Base-by-base conservation (phyloP, 2,113 vertebrate genomes). In the Oreochromis spilurus region DNA sequence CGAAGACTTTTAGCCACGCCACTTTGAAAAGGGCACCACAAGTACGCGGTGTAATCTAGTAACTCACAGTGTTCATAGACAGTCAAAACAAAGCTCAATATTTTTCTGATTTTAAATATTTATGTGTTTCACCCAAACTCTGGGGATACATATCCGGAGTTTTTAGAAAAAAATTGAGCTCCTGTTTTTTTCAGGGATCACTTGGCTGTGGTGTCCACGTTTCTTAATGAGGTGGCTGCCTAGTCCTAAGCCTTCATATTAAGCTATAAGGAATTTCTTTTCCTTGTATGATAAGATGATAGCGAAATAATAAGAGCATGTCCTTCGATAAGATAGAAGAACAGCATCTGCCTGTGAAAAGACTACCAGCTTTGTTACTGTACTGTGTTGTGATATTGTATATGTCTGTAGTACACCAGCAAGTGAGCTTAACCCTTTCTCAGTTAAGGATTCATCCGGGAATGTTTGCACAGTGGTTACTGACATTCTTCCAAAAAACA, bases 291-390 rank as follows among this genome's bases (percentile, higher is more conserved):
- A 5, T 9, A 43, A 21, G 17, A 70, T 55, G 36, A 75, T 9
- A 77, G 16, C 17, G 3, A 16, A 50, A 11, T 31, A 12, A 48
- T 72, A 14, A 38, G 17, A 72, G 85, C 84, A 87, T 84, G 89
- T 87, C 43, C 4, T 55, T 16, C 52, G 81, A 84, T 40, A 6
- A 84, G 43, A 53, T 11, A 14, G 21, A 54, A 26, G 16, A 78
- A 36, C 72, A 84, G 85, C 77, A 90, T 94, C 94, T 95, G 94
- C 94, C 93, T 95, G 95, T 96, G 95, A 96, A 96, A 96, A 96
- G 94, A 96, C 95, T 88, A 86, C 17, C 12, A 86, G 91, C 95
- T 89, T 88, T 86, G 84, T 82, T 55, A 85, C n/a, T 88, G 89
- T 90, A 86, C 79, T 52, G 88, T 95, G 87, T 75, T 91, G 93